Evolutionary conservation across 2,113 vertebrate genomes (phyloP).

Genomic region (Microtus oregoni): DNA sequence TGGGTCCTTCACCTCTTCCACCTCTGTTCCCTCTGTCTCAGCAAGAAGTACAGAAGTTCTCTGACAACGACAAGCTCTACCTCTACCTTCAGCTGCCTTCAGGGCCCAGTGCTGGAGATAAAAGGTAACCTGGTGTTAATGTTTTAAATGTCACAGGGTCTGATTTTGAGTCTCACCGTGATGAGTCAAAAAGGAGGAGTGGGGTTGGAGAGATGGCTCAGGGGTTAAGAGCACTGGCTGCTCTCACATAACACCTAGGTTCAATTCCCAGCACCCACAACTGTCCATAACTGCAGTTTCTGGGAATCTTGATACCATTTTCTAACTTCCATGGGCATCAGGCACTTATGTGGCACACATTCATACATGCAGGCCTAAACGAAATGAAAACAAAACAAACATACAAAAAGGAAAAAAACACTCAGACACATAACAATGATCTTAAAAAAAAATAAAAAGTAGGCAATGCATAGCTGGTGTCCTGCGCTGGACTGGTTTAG

Average conservation of each 20-base stretch:
- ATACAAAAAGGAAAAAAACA: neutral
- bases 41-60: conserved; percentile 94
- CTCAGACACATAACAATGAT: neutral
- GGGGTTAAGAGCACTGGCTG: neutral
- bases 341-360: neutral
- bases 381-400: too few relatives aligned
- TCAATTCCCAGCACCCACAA: neutral
- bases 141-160: neutral
- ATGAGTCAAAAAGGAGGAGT: neutral
- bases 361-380: neutral
- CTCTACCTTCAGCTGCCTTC: conserved; percentile 95
- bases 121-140: conserved; percentile 85
- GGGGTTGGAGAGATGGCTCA: neutral
- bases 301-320: too few relatives aligned
- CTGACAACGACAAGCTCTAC: conserved; percentile 95
- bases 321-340: too few relatives aligned
- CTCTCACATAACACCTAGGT: neutral
- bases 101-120: conserved; percentile 91
- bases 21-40: conserved; percentile 77
- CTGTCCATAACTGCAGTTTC: neutral
- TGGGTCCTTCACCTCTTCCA: neutral
- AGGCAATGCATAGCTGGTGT: neutral
- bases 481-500: neutral
- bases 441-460: neutral
- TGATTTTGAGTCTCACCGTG: neutral